Base-by-base conservation (phyloP, 2,797 vertebrate species). In the Novumbra hubbsi region DNA sequence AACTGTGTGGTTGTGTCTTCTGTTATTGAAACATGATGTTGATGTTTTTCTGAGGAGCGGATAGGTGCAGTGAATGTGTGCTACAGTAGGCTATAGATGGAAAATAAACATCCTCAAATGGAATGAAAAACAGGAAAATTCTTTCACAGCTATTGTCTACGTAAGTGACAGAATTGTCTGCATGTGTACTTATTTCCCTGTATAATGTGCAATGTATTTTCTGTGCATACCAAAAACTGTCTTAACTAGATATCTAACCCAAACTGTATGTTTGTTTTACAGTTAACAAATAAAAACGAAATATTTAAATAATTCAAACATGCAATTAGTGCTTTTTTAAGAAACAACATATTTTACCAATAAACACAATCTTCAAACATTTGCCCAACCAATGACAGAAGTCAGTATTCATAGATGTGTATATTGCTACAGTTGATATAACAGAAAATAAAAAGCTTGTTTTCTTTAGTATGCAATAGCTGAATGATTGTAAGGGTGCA, bases 401-500 rank as follows among this genome's bases (percentile, higher is more conserved):
- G 65, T 19, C 19, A n/a, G 12, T 41, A 11, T 45, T 68, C n/a
- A 49, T 28, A 15, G 45, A 68, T 48, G 34, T 30, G 41, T 41
- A 28, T 14, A 48, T 19, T 27, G 14, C n/a, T n/a, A n/a, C n/a
- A n/a, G 11, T 60, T 14, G 14, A 16, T 15, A 48, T 16, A 14
- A 27, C 12, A 17, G 3, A n/a, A 17, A 67, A 41, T 38, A 67
- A 11, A 27, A 45, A 9, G 12, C 24, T 48, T 68, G n/a, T 48
- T 27, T 14, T 63, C 15, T 28, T 12, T 69, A 27, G 14, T 49
- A 27, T 49, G 49, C 45, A 49, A 69, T 19, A 27, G 14, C 14
- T 49, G 8, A 66, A n/a, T 32, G 64, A 49, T 69, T 14, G 14
- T 69, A 41, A 69, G 49, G 49, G 67, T 49, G 45, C 49, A 41